These are phyloP conservation scores for Carassius carassius DNA, from an alignment of 2,113 vertebrate species.

Conservation along the genomic window DNA sequence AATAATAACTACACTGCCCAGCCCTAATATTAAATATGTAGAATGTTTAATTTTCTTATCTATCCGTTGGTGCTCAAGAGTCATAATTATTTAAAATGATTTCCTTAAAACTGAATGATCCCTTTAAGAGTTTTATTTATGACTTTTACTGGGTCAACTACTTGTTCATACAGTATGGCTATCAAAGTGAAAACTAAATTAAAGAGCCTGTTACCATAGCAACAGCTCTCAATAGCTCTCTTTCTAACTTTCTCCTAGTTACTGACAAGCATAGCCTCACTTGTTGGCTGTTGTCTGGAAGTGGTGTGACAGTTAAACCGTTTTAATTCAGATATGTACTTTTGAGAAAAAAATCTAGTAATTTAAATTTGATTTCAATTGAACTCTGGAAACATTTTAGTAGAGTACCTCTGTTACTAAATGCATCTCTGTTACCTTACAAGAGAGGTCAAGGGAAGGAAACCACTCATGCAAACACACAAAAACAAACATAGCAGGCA, in stretches of 20 bases:
- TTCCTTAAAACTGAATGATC: background rate
- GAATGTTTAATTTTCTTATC: background rate
- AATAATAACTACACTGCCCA: background rate
- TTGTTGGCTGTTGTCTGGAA: constrained; percentile 1
- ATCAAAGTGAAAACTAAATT: constrained; percentile 63
- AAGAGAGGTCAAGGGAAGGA: background rate
- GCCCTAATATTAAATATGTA: background rate
- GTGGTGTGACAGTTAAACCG: background rate
- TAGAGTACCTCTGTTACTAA: background rate
- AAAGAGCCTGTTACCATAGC: constrained; percentile 69
- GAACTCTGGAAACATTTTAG: constrained; percentile 2
- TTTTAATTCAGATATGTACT: background rate
- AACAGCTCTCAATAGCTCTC: constrained; percentile 49
- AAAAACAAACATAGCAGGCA: constrained; percentile 29
- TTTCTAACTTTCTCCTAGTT: constrained; percentile 51
- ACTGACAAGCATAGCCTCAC: constrained; percentile 52
- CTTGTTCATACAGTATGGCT: constrained; percentile 32
- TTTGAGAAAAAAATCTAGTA: background rate
- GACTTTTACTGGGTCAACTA: constrained; percentile 23
- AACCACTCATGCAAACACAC: background rate
- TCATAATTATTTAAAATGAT: background rate
- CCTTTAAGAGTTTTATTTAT: constrained; percentile 4
- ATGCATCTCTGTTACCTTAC: background rate
- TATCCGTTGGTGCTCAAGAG: background rate
- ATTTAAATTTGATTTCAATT: background rate